phyloP scores from a whole-genome alignment of 1,140 invertebrate species.

The Trichogramma pretiosum region DNA sequence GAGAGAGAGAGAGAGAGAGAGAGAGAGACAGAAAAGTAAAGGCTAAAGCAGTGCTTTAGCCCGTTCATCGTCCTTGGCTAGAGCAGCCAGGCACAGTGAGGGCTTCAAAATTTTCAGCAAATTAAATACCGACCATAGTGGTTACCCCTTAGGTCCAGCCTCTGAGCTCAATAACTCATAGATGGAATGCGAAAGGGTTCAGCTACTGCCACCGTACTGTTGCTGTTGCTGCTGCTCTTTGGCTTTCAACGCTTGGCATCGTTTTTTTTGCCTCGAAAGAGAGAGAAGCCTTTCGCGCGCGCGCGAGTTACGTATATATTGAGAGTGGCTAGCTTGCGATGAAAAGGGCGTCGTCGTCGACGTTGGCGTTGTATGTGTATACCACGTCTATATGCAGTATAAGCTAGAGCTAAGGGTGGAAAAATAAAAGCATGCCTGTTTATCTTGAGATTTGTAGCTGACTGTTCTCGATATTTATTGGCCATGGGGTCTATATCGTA shows the following conservation, averaged over 20 bases:
- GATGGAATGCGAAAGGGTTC: slow-evolving; percentile 32
- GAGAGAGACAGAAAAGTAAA: neutral
- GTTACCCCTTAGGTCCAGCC: slow-evolving; percentile 30
- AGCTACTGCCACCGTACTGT: slow-evolving; percentile 11
- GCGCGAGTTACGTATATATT: slow-evolving; percentile 4
- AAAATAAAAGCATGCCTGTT: slow-evolving; percentile 32
- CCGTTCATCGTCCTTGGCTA: too few relatives aligned
- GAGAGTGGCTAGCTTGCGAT: slow-evolving; percentile 8
- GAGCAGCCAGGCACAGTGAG: slow-evolving; percentile 1
- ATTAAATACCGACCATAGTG: slow-evolving; percentile 34
- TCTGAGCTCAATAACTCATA: slow-evolving; percentile 34
- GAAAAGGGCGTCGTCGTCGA: slow-evolving; percentile 8
- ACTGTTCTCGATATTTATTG: slow-evolving; percentile 40
- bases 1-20: slow-evolving; percentile 10
- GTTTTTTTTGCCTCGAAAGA: slow-evolving; percentile 8
- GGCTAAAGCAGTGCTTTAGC: slow-evolving; percentile 12
- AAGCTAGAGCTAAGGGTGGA: slow-evolving; percentile 22
- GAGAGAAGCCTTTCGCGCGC: too few relatives aligned
- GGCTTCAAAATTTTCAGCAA: slow-evolving; percentile 26
- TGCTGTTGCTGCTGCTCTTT: neutral
- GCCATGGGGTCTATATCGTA: slow-evolving; percentile 12
- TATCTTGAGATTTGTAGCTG: slow-evolving; percentile 42
- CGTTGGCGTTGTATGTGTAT: neutral
- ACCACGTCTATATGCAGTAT: too few relatives aligned
- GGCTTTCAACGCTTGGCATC: neutral